Conservation (phyloP, 2,113 vertebrate genomes). For the Tyrannus savana region DNA sequence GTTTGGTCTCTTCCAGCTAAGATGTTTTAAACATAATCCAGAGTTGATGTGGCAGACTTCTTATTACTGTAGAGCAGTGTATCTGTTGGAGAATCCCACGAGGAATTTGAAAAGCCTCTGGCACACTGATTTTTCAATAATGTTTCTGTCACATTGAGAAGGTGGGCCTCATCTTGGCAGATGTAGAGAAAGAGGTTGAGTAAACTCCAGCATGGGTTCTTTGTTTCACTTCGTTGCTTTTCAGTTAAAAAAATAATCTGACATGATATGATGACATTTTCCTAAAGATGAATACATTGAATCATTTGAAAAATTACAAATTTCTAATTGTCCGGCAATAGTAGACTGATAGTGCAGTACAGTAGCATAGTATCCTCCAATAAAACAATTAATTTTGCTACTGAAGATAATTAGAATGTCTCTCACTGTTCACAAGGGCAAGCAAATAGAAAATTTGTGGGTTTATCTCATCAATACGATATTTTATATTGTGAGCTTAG, state of each 20-base stretch:
- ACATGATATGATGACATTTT: background rate
- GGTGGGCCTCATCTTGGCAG: background rate
- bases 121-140: background rate
- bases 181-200: background rate
- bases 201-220: background rate
- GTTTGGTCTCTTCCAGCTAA: background rate
- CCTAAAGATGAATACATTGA: background rate
- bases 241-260: background rate
- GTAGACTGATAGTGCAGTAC: background rate
- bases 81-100: background rate
- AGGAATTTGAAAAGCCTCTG: background rate
- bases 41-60: background rate
- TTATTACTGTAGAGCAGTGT: background rate
- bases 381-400: background rate
- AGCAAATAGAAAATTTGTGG: background rate
- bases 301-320: background rate
- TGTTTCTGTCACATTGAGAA: background rate
- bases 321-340: background rate
- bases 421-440: background rate
- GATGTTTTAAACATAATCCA: background rate
- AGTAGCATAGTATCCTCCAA: background rate
- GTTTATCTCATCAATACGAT: background rate
- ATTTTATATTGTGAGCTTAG: background rate
- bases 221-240: background rate
- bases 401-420: background rate